Percentiles rank a stretch among this genome's conserved stretches.
Conservation (phyloP, 1,140 invertebrate species). For the Drosophila busckii region DNA sequence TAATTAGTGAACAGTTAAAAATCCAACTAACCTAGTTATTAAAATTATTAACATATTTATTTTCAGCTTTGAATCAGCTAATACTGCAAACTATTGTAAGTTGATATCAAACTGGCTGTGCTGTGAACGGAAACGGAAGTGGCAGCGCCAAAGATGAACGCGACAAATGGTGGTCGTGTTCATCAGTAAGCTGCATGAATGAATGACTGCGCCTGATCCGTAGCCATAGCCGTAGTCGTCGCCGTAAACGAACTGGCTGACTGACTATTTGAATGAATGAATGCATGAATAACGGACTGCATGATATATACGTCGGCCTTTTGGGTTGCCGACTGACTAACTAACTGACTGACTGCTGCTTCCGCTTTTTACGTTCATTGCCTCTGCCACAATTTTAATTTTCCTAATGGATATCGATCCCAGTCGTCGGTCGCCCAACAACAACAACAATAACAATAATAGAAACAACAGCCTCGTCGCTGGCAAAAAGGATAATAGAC, state of each 20-base stretch:
- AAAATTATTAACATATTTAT: too few species aligned
- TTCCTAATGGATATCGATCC: slow-evolving; percentile 79
- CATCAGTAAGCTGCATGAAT: slow-evolving; percentile 6
- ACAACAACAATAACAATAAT: slow-evolving; percentile 44
- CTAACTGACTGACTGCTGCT: slow-evolving; percentile 61
- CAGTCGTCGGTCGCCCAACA: slow-evolving; percentile 42
- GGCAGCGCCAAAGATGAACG: slow-evolving; percentile 26
- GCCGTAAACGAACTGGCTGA: slow-evolving; percentile 1
- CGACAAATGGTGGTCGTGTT: slow-evolving; percentile 38
- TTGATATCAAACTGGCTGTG: slow-evolving; percentile 14
- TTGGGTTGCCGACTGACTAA: slow-evolving; percentile 19
- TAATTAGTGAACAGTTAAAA: too few species aligned
- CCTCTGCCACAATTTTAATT: slow-evolving; percentile 79
- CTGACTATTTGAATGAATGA: background rate
- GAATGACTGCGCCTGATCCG: too few species aligned
- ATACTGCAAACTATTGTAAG: background rate
- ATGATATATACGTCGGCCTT: slow-evolving; percentile 1
- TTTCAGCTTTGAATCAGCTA: background rate
- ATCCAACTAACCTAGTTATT: too few species aligned
- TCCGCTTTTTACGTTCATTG: slow-evolving; percentile 78
- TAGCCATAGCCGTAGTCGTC: too few species aligned
- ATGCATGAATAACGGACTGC: background rate
- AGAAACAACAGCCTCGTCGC: slow-evolving; percentile 31
- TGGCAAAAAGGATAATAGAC: slow-evolving; percentile 78
- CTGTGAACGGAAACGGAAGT: slow-evolving; percentile 48